These are phyloP conservation scores for Microctonus aethiopoides DNA, from an alignment of 2,888 invertebrate species.

Conservation along the genomic window DNA sequence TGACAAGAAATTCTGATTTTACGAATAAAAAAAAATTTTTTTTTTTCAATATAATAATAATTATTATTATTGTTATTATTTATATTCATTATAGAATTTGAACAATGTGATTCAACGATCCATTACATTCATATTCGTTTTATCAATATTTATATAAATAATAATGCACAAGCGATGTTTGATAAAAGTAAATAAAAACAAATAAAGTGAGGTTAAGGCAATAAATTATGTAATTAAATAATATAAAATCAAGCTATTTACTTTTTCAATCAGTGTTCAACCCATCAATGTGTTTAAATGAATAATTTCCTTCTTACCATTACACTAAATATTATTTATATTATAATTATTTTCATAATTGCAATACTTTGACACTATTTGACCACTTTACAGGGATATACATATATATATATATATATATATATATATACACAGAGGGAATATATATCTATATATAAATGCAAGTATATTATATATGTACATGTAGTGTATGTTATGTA, in stretches of 20 bases:
- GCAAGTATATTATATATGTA: no score
- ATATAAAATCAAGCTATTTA: slow-evolving; percentile 9
- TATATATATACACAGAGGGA: no score
- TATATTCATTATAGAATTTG: no score
- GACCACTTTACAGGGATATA: slow-evolving; percentile 18
- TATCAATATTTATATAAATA: not conserved
- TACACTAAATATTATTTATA: slow-evolving; percentile 26
- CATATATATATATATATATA: no score
- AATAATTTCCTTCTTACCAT: slow-evolving; percentile 19
- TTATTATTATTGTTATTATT: not conserved
- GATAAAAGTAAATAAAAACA: slow-evolving; percentile 12
- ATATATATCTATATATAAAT: not conserved
- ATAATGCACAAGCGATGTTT: not conserved
- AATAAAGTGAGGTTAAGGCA: slow-evolving; percentile 13
- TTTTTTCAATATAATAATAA: not conserved
- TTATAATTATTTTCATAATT: slow-evolving; percentile 34
- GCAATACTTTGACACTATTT: slow-evolving; percentile 34
- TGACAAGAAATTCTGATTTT: not conserved
- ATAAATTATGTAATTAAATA: slow-evolving; percentile 39
- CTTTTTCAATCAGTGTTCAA: slow-evolving; percentile 17
- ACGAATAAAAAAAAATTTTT: slow-evolving; percentile 26
- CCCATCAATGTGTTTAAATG: slow-evolving; percentile 24
- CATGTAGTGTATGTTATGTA: no score
- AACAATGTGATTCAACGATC: no score
- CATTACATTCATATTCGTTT: no score